Evolutionary conservation across 2,797 vertebrate genomes (phyloP), one percentile per base, ranked within the genome.

Genomic region (Sorex maritimensis): DNA sequence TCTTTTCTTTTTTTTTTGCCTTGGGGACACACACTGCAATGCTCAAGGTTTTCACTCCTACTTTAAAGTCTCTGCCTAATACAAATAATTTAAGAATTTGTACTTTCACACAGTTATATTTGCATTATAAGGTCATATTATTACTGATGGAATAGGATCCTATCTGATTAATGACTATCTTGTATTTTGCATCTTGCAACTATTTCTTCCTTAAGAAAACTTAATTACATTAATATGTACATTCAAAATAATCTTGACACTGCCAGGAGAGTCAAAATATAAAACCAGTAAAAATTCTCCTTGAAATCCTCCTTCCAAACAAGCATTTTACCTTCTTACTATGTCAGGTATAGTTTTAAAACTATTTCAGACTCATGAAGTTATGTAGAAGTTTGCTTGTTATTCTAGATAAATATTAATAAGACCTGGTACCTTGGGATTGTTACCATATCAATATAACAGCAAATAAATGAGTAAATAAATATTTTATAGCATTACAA

Each of bases 181-280:
- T 92, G 74, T 71, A 52, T 17, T 83, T 88, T 17, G 67, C 24
- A 58, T 52, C 68, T 85, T 71, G 8, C 17, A 87, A 73, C 28
- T 91, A 72, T 68, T 84, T 55, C 21, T 81, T 77, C 2, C 21
- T 34, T 23, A 21, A 30, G 72, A 72, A 88, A 82, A 80, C 0
- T 17, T 77, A 14, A 80, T 69, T 38, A 69, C 75, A 74, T 85
- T 88, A 89, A 77, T 49, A 49, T 11, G 68, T n/a, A 9, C 26
- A 61, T 67, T 90, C 87, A 49, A 77, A 80, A 85, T 65, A 55
- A 1, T 52, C 67, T 26, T 91, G 38, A 68, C 3, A 11, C 67
- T 84, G 46, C 49, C n/a, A 85, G 38, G 8, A 74, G 69, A 77
- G 46, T 81, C 46, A 92, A 71, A 77, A 73, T 81, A 88, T 24